Base-by-base conservation (phyloP, 1,140 invertebrate species). In the Melipona quadrifasciata region DNA sequence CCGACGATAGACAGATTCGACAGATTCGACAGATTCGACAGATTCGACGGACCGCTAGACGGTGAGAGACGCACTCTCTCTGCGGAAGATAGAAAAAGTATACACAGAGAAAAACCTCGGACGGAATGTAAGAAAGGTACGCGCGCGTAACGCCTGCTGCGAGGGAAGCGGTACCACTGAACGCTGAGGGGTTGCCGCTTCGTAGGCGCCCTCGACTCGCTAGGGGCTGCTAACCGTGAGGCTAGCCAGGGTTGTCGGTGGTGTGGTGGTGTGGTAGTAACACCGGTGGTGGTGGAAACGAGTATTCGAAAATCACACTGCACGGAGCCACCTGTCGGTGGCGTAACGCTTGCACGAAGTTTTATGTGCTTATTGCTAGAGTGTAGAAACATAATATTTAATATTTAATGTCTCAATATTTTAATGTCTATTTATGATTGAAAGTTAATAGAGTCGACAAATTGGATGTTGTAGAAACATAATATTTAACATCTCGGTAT, bases 151-250 rank as follows among this genome's bases (percentile, higher is more conserved):
- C 90, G 87, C 83, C 86, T 87, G 72, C 82, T 86, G 72, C 91
- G 86, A 61, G 83, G 80, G 91, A 91, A 91, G 90, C 91, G 91
- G 90, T 89, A 86, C 83, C 86, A 92, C 91, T 92, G 90, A 91
- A 68, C 71, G 81, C 57, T 61, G 39, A 72, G 82, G 87, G 90
- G 80, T 90, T 90, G 89, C 80, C 84, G 80, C 73, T 75, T 85
- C 82, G 58, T 79, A 84, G 87, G 87, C 89, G 80, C 80, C 78
- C 82, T 70, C 86, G 84, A 72, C 71, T 75, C 80, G 80, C 80
- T 67, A 72, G 73, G 76, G 89, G 80, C 80, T 78, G 82, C 58
- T 84, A 81, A 87, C 70, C 79, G 68, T 72, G 24, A 82, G 72
- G 31, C 72, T 17, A 65, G 71, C 73, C 80, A 80, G 77, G 84